phyloP scores from a whole-genome alignment of 1,140 invertebrate genomes.

The Trissolcus basalis region DNA sequence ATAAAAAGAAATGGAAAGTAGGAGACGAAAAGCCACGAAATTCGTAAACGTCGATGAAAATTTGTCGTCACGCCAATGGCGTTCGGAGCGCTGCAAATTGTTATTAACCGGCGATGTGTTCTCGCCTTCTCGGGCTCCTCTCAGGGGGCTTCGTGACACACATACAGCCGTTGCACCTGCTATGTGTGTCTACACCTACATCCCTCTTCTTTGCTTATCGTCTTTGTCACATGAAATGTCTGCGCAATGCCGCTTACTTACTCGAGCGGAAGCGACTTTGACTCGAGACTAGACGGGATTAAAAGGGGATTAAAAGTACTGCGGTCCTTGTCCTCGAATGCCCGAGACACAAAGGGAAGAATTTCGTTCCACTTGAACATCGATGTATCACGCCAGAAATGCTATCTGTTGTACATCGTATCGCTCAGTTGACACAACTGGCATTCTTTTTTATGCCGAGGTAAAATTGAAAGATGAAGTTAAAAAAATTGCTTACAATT shows the following conservation, averaged over 20 bases:
- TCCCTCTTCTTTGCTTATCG: constrained; percentile 28
- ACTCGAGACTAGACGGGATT: constrained; percentile 56
- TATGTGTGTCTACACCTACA: constrained; percentile 40
- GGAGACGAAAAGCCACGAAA: constrained; percentile 2
- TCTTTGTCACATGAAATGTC: constrained; percentile 54
- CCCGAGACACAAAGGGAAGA: constrained; percentile 52
- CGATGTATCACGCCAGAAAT: constrained; percentile 42
- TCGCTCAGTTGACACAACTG: constrained; percentile 28
- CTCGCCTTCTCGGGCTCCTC: constrained; percentile 7
- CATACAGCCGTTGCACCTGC: constrained; percentile 22
- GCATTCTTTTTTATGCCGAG: background rate
- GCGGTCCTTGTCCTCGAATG: constrained; percentile 48
- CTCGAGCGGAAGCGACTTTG: constrained; percentile 57
- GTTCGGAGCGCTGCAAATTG: constrained; percentile 27
- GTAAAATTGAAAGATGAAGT: constrained; percentile 2
- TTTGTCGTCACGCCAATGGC: constrained; percentile 14
- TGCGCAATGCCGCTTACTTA: constrained; percentile 46
- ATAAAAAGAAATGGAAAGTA: constrained; percentile 6
- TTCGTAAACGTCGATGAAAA: constrained; percentile 11
- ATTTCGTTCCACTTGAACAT: constrained; percentile 49
- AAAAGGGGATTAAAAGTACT: constrained; percentile 63
- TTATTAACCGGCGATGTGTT: constrained; percentile 43
- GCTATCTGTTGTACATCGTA: constrained; percentile 37
- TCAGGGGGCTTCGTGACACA: constrained; percentile 8
- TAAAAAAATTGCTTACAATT: no score